Evolutionary conservation across 2,888 invertebrate species (phyloP), one percentile per base, ranked within the genome.

Genomic region (Salticus scenicus): DNA sequence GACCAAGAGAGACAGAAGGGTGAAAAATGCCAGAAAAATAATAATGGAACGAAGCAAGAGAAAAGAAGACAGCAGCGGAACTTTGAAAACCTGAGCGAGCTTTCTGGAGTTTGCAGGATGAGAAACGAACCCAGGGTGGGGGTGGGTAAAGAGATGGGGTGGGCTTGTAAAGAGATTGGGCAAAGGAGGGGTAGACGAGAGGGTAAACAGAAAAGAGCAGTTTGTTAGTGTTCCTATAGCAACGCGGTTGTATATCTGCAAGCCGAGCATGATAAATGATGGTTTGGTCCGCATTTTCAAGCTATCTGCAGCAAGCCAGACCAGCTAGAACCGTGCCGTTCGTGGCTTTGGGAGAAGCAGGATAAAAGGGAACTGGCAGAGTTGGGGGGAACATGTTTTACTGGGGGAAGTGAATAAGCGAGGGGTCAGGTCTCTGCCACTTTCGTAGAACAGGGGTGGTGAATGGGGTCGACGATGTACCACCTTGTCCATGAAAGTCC

Each of bases 201-300:
- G 74, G 78, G 84, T 74, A 75, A 85, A 79, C 84, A 85, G 84
- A 85, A 79, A 85, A 85, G 84, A 85, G 84, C 84, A 85, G 84
- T 85, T 85, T 85, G 84, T 85, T 85, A 85, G 78, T 75, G 84
- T 85, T 85, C 69, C 84, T 74, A 85, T 85, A 78, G 84, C 79
- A 74, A 85, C 84, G 78, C 51, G 79, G 78, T 85, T 85, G 78
- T 84, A 77, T 85, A 85, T 85, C 84, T 85, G 84, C 84, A 85
- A 85, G 84, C 84, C 74, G 79, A 85, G 84, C 84, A 85, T 85
- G 84, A 85, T 85, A 75, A 85, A 85, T 85, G 84, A 79, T 63
- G 71, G 75, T 66, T 57, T 24, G 57, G 83, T 77, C 83, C 83
- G 83, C 84, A 78, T 79, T 78, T 84, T 79, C 78, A 57, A 79